Conservation (phyloP, 2,113 vertebrate species). For the Typhlomys cinereus region DNA sequence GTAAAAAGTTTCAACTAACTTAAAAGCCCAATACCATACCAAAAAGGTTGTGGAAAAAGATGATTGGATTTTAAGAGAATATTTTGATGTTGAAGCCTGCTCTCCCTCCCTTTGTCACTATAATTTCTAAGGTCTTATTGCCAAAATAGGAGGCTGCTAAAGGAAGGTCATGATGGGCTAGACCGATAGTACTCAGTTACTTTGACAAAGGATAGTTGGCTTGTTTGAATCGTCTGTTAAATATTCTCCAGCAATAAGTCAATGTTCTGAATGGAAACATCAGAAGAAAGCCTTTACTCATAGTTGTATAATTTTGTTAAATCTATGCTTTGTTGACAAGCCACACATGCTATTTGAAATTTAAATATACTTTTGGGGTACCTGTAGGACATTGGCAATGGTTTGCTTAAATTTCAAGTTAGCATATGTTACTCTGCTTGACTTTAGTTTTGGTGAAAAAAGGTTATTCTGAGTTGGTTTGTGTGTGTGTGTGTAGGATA, state of each 20-base stretch:
- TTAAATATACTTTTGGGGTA: not conserved
- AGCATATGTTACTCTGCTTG: not conserved
- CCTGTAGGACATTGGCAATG: not conserved
- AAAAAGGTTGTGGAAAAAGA: not conserved
- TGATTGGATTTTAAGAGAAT: slow-evolving; percentile 32
- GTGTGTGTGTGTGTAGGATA: not conserved
- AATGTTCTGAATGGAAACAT: not conserved
- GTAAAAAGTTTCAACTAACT: not conserved
- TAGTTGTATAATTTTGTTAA: not conserved
- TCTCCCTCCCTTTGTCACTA: not conserved
- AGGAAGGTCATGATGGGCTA: not conserved
- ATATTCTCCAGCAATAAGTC: not conserved
- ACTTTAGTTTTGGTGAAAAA: slow-evolving; percentile 7
- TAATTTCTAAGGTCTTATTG: not conserved
- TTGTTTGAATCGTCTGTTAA: slow-evolving; percentile 20
- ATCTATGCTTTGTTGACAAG: not conserved
- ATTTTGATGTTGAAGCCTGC: not conserved
- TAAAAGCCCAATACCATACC: not conserved
- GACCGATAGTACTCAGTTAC: not conserved
- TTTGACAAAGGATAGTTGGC: not conserved
- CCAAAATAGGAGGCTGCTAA: not conserved
- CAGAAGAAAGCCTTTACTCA: not conserved
- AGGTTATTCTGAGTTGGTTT: not conserved
- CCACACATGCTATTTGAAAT: not conserved
- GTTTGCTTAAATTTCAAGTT: not conserved